Evolutionary conservation across 2,888 invertebrate species (phyloP).

Genomic region (Trissolcus brochymenae): DNA sequence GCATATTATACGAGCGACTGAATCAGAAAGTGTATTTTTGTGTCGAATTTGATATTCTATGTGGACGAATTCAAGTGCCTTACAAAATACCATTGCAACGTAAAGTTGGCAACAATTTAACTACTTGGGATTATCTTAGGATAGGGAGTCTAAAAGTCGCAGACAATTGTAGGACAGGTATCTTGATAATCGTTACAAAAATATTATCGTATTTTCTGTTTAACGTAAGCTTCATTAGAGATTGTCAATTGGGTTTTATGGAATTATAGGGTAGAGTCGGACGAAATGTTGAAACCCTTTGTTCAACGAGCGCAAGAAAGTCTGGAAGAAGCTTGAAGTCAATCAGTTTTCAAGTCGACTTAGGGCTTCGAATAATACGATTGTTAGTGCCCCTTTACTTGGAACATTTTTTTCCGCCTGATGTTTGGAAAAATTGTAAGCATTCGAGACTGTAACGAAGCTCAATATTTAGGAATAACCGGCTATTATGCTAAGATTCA

Average conservation of each 20-base stretch:
- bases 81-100: neutral
- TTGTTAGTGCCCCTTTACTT: slow-evolving; percentile 5
- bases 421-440: slow-evolving; percentile 2
- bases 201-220: slow-evolving; percentile 44
- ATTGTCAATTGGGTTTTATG: slow-evolving; percentile 53
- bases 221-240: slow-evolving; percentile 55
- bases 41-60: no score
- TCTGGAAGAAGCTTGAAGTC: slow-evolving; percentile 20
- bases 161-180: slow-evolving; percentile 44
- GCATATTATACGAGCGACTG: neutral
- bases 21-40: neutral
- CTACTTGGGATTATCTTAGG: no score
- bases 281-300: slow-evolving; percentile 29
- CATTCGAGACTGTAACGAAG: slow-evolving; percentile 15
- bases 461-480: slow-evolving; percentile 33
- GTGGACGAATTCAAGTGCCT: no score
- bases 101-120: neutral
- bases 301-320: slow-evolving; percentile 43
- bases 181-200: slow-evolving; percentile 50
- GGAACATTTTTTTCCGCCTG: neutral
- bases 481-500: slow-evolving; percentile 20
- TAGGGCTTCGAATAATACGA: neutral
- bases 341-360: slow-evolving; percentile 11
- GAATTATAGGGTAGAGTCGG: slow-evolving; percentile 46
- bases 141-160: slow-evolving; percentile 29